Conservation (phyloP, 2,113 vertebrate genomes). For the Pseudolaguvia tuberculata region DNA sequence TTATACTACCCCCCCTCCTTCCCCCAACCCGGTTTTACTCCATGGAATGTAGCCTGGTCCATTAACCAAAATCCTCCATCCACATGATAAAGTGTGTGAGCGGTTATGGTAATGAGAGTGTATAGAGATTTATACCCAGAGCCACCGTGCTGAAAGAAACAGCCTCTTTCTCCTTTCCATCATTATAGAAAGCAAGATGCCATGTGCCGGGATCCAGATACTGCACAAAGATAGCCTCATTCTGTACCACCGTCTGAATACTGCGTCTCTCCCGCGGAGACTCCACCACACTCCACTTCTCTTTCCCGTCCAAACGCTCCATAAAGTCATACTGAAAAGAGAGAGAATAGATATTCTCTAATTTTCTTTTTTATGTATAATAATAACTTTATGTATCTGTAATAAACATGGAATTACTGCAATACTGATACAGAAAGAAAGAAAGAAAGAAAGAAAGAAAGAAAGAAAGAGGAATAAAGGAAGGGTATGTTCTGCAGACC, state of each 20-base stretch:
- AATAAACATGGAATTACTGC: no score
- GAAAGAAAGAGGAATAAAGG: not conserved
- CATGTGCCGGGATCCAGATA: slow-evolving; percentile 80
- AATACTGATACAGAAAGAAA: not conserved
- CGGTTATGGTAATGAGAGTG: slow-evolving; percentile 16
- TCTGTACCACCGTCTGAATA: slow-evolving; percentile 82
- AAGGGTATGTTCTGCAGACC: slow-evolving; percentile 57
- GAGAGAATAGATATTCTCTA: no score
- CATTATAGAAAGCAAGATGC: slow-evolving; percentile 88
- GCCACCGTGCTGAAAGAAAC: slow-evolving; percentile 81
- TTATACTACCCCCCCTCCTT: not conserved
- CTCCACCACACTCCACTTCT: slow-evolving; percentile 88
- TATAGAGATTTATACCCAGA: slow-evolving; percentile 66
- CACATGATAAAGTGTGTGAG: not conserved
- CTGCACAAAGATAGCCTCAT: slow-evolving; percentile 84
- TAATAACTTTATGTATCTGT: no score
- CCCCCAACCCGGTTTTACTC: not conserved
- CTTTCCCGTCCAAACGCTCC: slow-evolving; percentile 85
- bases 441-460: no score
- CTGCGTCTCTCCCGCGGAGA: slow-evolving; percentile 78
- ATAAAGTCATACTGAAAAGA: slow-evolving; percentile 82
- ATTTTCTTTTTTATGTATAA: no score
- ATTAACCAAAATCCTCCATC: not conserved
- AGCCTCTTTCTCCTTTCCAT: slow-evolving; percentile 81
- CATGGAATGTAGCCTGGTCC: not conserved